These are phyloP conservation scores for Callimorpha dominula DNA, from an alignment of 2,888 invertebrate species.

Conservation along the genomic window DNA sequence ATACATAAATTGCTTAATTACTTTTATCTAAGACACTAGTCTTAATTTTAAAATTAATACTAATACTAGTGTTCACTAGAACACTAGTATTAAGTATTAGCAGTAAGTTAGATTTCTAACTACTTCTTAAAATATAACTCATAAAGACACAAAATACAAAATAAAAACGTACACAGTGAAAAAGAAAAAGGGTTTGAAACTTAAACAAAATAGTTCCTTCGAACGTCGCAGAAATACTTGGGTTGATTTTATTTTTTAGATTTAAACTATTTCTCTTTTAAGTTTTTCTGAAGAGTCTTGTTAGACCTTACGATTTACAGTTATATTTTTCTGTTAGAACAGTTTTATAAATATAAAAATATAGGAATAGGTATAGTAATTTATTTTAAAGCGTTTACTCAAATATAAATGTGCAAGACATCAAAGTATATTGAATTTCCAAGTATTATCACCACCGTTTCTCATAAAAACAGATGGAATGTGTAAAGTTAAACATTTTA, in stretches of 20 bases:
- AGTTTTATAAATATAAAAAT: neutral
- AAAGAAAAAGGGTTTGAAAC: slow-evolving; percentile 45
- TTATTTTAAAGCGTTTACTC: neutral
- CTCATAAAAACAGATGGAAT: no score
- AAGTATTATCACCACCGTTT: no score
- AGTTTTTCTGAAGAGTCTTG: slow-evolving; percentile 19
- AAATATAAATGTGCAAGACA: neutral
- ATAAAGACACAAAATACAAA: slow-evolving; percentile 45
- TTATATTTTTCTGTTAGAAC: neutral
- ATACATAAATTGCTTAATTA: no score
- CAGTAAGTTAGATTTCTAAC: slow-evolving; percentile 43
- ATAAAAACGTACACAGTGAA: slow-evolving; percentile 33
- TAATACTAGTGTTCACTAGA: no score
- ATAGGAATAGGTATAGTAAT: neutral
- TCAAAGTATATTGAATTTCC: slow-evolving; percentile 3
- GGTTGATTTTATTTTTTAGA: slow-evolving; percentile 28
- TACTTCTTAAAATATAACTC: slow-evolving; percentile 44
- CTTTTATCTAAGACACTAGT: no score
- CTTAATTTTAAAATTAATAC: no score
- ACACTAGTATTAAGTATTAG: no score
- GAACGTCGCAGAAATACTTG: slow-evolving; percentile 30
- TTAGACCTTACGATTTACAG: neutral
- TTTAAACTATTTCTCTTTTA: slow-evolving; percentile 21
- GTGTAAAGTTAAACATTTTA: no score
- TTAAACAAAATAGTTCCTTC: slow-evolving; percentile 38